phyloP scores from a whole-genome alignment of 2,888 invertebrate genomes.

The Mesochorus sp. region DNA sequence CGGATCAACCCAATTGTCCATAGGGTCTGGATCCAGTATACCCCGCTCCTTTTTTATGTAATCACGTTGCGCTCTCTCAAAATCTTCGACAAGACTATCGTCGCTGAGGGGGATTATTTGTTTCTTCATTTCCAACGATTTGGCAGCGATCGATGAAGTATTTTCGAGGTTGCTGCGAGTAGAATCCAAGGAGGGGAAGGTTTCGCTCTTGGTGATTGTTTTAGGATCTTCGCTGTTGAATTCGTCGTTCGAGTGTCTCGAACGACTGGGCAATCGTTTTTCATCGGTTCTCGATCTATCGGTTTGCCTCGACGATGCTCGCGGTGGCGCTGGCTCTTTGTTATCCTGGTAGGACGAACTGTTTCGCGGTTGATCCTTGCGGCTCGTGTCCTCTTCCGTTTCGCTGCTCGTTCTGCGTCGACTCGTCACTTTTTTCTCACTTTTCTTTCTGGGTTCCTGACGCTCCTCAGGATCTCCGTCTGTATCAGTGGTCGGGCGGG shows the following conservation, averaged over 20 bases:
- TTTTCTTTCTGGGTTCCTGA: slow-evolving; percentile 48
- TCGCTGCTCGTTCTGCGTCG: slow-evolving; percentile 52
- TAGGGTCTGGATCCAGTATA: slow-evolving; percentile 69
- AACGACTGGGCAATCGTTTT: neutral
- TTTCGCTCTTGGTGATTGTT: slow-evolving; percentile 81
- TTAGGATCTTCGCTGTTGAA: slow-evolving; percentile 16
- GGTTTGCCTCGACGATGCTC: slow-evolving; percentile 15
- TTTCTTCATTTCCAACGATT: slow-evolving; percentile 71
- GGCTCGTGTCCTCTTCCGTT: slow-evolving; percentile 27
- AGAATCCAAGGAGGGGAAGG: slow-evolving; percentile 64
- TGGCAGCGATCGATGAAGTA: slow-evolving; percentile 18
- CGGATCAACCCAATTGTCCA: slow-evolving; percentile 60
- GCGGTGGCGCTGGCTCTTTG: slow-evolving; percentile 15
- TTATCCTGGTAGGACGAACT: slow-evolving; percentile 23
- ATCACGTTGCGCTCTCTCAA: slow-evolving; percentile 70
- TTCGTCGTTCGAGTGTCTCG: slow-evolving; percentile 9
- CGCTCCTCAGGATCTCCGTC: slow-evolving; percentile 46
- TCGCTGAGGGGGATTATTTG: slow-evolving; percentile 78
- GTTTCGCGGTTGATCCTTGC: neutral
- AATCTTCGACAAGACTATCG: slow-evolving; percentile 72
- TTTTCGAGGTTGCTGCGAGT: neutral
- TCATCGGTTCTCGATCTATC: slow-evolving; percentile 16
- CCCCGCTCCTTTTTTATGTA: slow-evolving; percentile 68
- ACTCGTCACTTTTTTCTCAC: slow-evolving; percentile 48
- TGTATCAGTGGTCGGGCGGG: slow-evolving; percentile 57